A percentile compares a stretch with the other conserved stretches of the same genome.
These are phyloP conservation scores for Trichogramma dendrolimi DNA, from an alignment of 2,888 invertebrate species.

Conservation along the genomic window DNA sequence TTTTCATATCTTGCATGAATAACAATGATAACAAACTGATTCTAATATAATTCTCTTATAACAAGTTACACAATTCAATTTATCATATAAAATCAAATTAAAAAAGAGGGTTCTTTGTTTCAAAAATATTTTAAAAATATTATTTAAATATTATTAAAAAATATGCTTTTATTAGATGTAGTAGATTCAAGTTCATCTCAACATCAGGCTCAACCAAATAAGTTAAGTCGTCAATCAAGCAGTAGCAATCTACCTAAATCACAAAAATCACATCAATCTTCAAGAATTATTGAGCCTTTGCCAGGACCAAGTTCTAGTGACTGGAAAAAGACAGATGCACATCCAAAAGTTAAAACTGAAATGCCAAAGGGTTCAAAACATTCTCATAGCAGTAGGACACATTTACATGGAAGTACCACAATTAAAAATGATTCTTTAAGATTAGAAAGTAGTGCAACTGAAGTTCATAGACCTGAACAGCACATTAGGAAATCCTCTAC, in stretches of 20 bases:
- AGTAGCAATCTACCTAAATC: constrained; percentile 21
- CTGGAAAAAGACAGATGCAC: constrained; percentile 40
- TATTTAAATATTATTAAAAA: neutral
- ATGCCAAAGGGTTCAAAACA: constrained; percentile 25
- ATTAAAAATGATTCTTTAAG: constrained; percentile 26
- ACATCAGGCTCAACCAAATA: constrained; percentile 31
- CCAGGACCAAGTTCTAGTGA: constrained; percentile 43
- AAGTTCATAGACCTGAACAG: constrained; percentile 27
- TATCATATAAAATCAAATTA: too few relatives aligned
- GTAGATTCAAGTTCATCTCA: constrained; percentile 27
- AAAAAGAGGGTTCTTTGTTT: neutral
- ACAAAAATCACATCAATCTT: constrained; percentile 30
- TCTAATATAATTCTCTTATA: too few relatives aligned
- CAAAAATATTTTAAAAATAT: neutral
- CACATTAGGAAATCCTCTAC: constrained; percentile 28
- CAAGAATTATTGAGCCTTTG: constrained; percentile 46
- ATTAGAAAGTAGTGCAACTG: constrained; percentile 28
- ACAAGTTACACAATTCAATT: too few relatives aligned
- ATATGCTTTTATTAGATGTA: constrained; percentile 16
- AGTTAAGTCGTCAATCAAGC: constrained; percentile 16
- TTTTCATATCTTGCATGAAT: too few relatives aligned
- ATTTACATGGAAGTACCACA: constrained; percentile 19
- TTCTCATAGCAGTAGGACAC: constrained; percentile 29
- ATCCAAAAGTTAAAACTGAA: constrained; percentile 28
- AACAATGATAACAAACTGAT: too few relatives aligned